Evolutionary conservation across 2,888 invertebrate genomes (phyloP).

Genomic region (Tryphoninae sp.): DNA sequence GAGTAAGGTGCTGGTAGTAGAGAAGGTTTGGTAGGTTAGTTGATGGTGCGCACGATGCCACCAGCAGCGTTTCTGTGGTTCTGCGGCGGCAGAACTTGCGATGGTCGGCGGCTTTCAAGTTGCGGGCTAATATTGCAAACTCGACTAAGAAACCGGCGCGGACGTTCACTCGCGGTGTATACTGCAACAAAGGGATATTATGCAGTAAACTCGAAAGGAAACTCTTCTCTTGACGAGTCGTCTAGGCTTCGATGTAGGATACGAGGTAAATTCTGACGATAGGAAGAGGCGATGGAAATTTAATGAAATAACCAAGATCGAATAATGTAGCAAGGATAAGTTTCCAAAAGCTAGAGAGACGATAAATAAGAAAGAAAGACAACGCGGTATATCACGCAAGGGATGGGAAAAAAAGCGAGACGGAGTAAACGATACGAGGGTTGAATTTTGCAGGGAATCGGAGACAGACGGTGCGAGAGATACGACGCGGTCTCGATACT

Average conservation of each 20-base stretch:
- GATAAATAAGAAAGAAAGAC: not conserved
- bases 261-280: constrained; percentile 4
- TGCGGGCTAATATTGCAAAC: constrained; percentile 57
- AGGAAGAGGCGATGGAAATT: constrained; percentile 6
- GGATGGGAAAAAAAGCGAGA: not conserved
- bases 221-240: constrained; percentile 4
- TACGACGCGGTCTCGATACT: constrained; percentile 9
- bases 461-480: not conserved
- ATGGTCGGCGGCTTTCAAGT: constrained; percentile 54
- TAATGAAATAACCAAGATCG: not conserved
- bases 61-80: constrained; percentile 16
- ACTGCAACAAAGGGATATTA: constrained; percentile 40
- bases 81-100: constrained; percentile 35
- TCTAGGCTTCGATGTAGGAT: not conserved
- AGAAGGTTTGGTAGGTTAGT: not conserved
- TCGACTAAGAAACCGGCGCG: constrained; percentile 50
- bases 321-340: not conserved
- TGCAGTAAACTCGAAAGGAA: constrained; percentile 31
- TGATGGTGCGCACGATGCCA: constrained; percentile 26
- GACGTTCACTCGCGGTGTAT: constrained; percentile 20
- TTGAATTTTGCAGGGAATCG: not conserved
- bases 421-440: not conserved
- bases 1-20: not conserved
- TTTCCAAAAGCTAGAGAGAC: not conserved
- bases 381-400: not conserved